Conservation (phyloP, 64 coral and sea anemone species). For the Dendrophyllia cribrosa region DNA sequence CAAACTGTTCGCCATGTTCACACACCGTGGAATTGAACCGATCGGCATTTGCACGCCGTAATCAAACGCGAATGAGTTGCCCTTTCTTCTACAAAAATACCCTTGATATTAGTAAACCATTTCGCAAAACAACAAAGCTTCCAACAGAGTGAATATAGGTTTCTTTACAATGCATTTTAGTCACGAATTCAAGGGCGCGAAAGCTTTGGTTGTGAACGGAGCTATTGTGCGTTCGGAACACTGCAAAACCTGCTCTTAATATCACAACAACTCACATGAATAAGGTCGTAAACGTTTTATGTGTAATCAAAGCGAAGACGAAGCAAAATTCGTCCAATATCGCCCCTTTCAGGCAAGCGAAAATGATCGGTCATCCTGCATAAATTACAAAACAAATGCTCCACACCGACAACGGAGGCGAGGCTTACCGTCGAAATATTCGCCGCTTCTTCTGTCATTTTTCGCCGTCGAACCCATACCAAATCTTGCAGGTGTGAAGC, state of each 20-base stretch:
- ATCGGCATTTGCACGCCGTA: background rate
- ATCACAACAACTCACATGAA: background rate
- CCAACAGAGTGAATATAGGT: background rate
- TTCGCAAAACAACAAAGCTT: no score
- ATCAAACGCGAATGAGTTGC: background rate
- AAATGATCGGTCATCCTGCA: constrained; percentile 26
- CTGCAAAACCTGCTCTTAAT: background rate
- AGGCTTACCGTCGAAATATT: constrained; percentile 76
- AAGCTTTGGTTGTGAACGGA: constrained; percentile 17
- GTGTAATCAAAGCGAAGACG: background rate
- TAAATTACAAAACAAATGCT: constrained; percentile 75
- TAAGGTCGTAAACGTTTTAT: background rate
- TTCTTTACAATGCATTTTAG: background rate
- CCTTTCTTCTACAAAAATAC: background rate
- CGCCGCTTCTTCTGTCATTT: constrained; percentile 66
- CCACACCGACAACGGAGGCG: constrained; percentile 66
- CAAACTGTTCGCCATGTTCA: constrained; percentile 2
- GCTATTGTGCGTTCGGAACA: background rate
- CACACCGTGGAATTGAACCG: background rate
- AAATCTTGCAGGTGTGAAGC: constrained; percentile 38
- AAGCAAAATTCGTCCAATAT: constrained; percentile 10
- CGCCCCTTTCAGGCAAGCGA: background rate
- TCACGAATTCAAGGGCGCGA: constrained; percentile 35
- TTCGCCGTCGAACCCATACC: constrained; percentile 68
- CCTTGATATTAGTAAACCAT: no score